These are phyloP conservation scores for Nothocercus nigrocapillus DNA, from an alignment of 2,113 vertebrate genomes.

Conservation along the genomic window DNA sequence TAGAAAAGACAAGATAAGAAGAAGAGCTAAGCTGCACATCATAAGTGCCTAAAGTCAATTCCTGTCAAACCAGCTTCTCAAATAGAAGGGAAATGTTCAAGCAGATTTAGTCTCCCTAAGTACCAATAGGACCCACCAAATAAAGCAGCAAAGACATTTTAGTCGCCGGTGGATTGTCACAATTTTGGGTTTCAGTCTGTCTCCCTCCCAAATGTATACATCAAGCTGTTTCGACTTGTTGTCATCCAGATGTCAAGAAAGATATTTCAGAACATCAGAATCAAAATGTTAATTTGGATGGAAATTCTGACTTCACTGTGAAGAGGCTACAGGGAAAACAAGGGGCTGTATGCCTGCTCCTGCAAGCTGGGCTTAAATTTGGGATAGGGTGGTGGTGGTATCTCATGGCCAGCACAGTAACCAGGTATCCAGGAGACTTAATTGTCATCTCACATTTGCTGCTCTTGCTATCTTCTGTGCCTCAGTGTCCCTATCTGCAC, in stretches of 20 bases:
- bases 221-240: background rate
- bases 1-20: background rate
- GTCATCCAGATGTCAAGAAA: background rate
- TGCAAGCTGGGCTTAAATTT: background rate
- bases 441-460: background rate
- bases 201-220: background rate
- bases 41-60: background rate
- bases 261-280: background rate
- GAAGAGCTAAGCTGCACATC: background rate
- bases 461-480: background rate
- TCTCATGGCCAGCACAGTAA: background rate
- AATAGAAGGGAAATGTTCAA: background rate
- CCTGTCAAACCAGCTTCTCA: background rate
- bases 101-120: background rate
- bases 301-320: background rate
- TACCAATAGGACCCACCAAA: background rate
- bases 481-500: background rate
- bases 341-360: background rate
- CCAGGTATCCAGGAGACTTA: background rate
- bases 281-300: background rate
- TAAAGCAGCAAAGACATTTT: background rate
- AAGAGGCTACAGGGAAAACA: background rate
- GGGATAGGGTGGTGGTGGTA: background rate
- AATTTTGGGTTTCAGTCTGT: background rate
- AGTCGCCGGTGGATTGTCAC: background rate